A percentile compares a stretch with the other conserved stretches of the same genome.
Evolutionary conservation across 2,888 invertebrate genomes (phyloP).

Genomic region (Geotrupes spiniger): DNA sequence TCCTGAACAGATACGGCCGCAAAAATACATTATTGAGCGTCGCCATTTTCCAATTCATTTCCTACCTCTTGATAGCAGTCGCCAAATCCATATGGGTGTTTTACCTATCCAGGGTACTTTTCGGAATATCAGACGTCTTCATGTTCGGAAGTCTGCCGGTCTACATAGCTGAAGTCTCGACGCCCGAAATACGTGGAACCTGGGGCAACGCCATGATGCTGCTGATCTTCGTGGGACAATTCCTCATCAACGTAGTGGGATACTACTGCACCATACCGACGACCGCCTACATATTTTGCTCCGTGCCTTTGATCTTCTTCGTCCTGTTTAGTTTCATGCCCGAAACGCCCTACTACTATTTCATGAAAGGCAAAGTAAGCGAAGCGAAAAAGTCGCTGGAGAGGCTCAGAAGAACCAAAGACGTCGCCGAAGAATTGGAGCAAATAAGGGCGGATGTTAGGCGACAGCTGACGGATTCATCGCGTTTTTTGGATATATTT

Average conservation of each 20-base stretch:
- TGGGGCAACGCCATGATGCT: slow-evolving; percentile 38
- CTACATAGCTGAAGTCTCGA: slow-evolving; percentile 39
- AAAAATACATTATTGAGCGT: slow-evolving; percentile 31
- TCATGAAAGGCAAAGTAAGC: slow-evolving; percentile 33
- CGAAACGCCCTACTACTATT: slow-evolving; percentile 41
- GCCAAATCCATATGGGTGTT: slow-evolving; percentile 36
- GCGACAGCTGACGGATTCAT: slow-evolving; percentile 39
- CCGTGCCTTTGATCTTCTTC: slow-evolving; percentile 31
- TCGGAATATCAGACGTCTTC: slow-evolving; percentile 36
- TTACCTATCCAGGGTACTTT: slow-evolving; percentile 36
- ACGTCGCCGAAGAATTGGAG: slow-evolving; percentile 37
- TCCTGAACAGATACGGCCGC: slow-evolving; percentile 30
- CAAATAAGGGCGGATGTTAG: slow-evolving; percentile 34
- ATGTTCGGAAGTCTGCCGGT: slow-evolving; percentile 30
- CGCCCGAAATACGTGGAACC: slow-evolving; percentile 37
- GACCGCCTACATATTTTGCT: slow-evolving; percentile 26
- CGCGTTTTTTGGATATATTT: slow-evolving; percentile 36
- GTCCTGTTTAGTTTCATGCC: slow-evolving; percentile 36
- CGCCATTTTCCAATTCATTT: slow-evolving; percentile 34
- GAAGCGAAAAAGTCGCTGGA: slow-evolving; percentile 35
- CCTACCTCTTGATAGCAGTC: slow-evolving; percentile 32
- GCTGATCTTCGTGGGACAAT: slow-evolving; percentile 32
- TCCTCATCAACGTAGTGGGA: slow-evolving; percentile 37
- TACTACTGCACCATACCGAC: slow-evolving; percentile 27
- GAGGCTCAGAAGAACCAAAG: slow-evolving; percentile 32